Percentiles rank a stretch among this genome's conserved stretches.
Evolutionary conservation across 2,113 vertebrate genomes (phyloP).

Genomic region (Ptyas mucosa): DNA sequence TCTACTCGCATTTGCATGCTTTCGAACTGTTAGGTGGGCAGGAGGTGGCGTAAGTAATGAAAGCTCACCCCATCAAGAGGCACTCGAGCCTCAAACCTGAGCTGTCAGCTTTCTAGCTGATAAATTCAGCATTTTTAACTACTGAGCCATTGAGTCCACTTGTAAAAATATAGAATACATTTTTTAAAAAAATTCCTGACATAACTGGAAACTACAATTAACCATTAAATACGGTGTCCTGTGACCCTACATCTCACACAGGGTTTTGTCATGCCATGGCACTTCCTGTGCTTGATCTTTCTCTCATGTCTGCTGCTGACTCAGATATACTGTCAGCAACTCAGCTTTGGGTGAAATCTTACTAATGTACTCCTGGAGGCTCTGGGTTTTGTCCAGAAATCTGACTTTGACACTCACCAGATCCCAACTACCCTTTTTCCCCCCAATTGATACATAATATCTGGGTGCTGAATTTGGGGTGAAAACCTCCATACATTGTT

Average conservation of each 20-base stretch:
- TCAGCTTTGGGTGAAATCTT: background rate
- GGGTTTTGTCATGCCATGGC: background rate
- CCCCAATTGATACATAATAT: background rate
- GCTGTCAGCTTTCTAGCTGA: background rate
- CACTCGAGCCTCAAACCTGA: rapidly evolving
- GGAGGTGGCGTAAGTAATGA: background rate
- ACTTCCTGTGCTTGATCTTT: background rate
- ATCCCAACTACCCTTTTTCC: background rate
- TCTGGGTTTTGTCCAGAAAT: background rate
- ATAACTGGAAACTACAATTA: background rate
- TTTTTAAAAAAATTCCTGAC: background rate
- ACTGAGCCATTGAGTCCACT: background rate
- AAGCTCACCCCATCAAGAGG: background rate
- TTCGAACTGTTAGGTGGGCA: background rate
- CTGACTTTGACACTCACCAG: background rate
- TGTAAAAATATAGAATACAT: background rate
- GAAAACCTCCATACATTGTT: background rate
- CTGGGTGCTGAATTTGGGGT: background rate
- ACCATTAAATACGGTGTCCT: background rate
- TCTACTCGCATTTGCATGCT: background rate
- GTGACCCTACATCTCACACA: background rate
- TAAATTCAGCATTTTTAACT: background rate
- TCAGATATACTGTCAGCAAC: background rate
- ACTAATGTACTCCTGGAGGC: background rate
- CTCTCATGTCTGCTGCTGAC: background rate